A percentile compares a stretch with the other conserved stretches of the same genome.
Evolutionary conservation across 2,888 invertebrate species (phyloP).

Genomic region (Sicus ferrugineus): DNA sequence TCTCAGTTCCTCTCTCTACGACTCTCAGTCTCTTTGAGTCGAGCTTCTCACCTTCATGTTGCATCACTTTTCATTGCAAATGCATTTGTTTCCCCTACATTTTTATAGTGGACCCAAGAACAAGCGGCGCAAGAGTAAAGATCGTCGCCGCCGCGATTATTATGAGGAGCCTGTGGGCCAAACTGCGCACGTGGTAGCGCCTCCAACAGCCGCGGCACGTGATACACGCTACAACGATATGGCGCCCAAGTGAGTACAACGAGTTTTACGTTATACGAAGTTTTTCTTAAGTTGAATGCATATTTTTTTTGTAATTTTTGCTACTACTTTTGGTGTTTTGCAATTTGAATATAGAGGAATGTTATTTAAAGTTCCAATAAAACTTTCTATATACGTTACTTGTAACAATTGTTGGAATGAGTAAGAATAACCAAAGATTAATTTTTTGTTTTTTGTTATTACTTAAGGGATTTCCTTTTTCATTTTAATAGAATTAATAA

Average conservation of each 20-base stretch:
- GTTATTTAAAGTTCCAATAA: no score
- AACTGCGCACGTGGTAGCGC: slow-evolving; percentile 65
- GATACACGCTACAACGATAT: slow-evolving; percentile 84
- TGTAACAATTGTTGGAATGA: no score
- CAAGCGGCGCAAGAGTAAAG: slow-evolving; percentile 64
- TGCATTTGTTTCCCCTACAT: slow-evolving; percentile 37
- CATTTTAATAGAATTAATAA: no score
- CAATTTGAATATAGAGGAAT: neutral
- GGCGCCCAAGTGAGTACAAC: slow-evolving; percentile 83
- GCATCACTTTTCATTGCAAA: slow-evolving; percentile 33
- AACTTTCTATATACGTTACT: no score
- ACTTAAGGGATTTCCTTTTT: no score
- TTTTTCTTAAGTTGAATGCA: neutral
- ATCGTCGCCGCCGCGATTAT: slow-evolving; percentile 64
- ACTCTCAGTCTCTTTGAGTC: neutral
- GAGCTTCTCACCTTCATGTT: slow-evolving; percentile 2
- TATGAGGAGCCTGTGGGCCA: slow-evolving; percentile 64
- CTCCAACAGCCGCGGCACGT: slow-evolving; percentile 69
- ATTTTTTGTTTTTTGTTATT: no score
- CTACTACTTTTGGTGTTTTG: neutral
- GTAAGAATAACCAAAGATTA: no score
- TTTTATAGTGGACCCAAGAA: slow-evolving; percentile 63
- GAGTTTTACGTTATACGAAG: neutral
- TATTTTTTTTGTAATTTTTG: neutral
- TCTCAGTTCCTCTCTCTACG: neutral